Conservation (phyloP, 2,797 vertebrate species). For the Mastacembelus armatus region DNA sequence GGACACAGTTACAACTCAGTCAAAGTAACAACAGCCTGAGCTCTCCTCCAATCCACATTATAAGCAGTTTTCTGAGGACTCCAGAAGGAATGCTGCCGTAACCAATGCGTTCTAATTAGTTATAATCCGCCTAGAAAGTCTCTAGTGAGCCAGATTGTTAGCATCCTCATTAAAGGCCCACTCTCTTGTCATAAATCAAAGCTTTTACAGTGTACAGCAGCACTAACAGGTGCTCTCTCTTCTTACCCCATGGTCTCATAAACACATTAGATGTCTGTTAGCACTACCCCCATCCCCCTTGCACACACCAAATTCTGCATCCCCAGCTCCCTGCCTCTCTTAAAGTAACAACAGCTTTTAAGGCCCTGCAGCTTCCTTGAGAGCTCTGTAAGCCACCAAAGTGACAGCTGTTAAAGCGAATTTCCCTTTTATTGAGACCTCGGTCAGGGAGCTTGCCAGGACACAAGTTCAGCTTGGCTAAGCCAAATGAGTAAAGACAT, state of each 20-base stretch:
- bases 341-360: slow-evolving; percentile 73
- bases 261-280: slow-evolving; percentile 77
- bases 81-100: slow-evolving; percentile 79
- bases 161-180: slow-evolving; percentile 81
- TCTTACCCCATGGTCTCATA: slow-evolving; percentile 72
- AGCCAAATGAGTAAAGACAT: slow-evolving; percentile 75
- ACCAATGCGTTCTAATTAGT: slow-evolving; percentile 85
- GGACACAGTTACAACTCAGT: slow-evolving; percentile 67
- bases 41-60: slow-evolving; percentile 70
- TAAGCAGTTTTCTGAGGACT: slow-evolving; percentile 75
- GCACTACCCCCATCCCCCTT: slow-evolving; percentile 13
- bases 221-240: slow-evolving; percentile 73
- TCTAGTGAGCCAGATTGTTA: slow-evolving; percentile 82
- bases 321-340: slow-evolving; percentile 58
- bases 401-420: slow-evolving; percentile 80
- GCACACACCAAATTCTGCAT: slow-evolving; percentile 33
- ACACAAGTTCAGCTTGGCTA: slow-evolving; percentile 69
- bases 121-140: slow-evolving; percentile 81
- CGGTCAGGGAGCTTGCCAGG: slow-evolving; percentile 69
- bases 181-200: slow-evolving; percentile 83
- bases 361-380: slow-evolving; percentile 71
- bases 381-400: slow-evolving; percentile 74
- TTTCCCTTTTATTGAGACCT: slow-evolving; percentile 79
- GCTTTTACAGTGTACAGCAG: slow-evolving; percentile 74
- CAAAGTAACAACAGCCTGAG: slow-evolving; percentile 63